phyloP scores from a whole-genome alignment of 1,140 invertebrate genomes.

The Cherax quadricarinatus region DNA sequence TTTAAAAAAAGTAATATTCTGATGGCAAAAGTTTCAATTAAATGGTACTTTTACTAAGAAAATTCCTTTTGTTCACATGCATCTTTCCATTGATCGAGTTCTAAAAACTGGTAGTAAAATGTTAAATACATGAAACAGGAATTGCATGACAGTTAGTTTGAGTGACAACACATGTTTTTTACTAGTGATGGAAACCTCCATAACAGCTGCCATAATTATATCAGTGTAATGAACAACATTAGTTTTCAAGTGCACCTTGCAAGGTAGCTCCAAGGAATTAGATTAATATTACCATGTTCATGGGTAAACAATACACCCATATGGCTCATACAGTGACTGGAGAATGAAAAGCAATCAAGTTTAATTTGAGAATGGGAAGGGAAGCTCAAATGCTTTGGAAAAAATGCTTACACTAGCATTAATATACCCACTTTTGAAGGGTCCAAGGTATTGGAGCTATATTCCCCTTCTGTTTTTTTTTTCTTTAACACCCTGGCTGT shows the following conservation, averaged over 20 bases:
- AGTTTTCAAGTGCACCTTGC: constrained; percentile 20
- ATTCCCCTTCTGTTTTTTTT: too few relatives aligned
- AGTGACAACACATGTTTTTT: constrained; percentile 15
- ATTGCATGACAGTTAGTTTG: constrained; percentile 40
- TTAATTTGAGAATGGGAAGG: too few relatives aligned
- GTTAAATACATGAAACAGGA: constrained; percentile 26
- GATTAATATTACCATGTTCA: too few relatives aligned
- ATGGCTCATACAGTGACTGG: too few relatives aligned
- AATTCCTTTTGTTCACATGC: constrained; percentile 20
- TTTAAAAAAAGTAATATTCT: neutral
- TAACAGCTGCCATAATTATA: neutral
- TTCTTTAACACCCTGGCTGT: too few relatives aligned
- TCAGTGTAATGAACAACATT: neutral
- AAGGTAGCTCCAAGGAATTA: neutral
- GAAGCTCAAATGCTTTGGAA: too few relatives aligned
- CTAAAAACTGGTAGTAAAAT: constrained; percentile 29
- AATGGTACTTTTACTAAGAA: neutral
- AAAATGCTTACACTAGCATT: too few relatives aligned
- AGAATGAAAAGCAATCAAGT: too few relatives aligned
- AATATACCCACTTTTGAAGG: too few relatives aligned
- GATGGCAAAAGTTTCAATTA: neutral
- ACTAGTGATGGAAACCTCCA: neutral
- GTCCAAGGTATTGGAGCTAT: too few relatives aligned
- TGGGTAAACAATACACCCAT: too few relatives aligned
- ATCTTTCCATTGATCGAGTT: constrained; percentile 30